Base-by-base conservation (phyloP, 2,113 vertebrate genomes). In the Actenoides lindsayi region DNA sequence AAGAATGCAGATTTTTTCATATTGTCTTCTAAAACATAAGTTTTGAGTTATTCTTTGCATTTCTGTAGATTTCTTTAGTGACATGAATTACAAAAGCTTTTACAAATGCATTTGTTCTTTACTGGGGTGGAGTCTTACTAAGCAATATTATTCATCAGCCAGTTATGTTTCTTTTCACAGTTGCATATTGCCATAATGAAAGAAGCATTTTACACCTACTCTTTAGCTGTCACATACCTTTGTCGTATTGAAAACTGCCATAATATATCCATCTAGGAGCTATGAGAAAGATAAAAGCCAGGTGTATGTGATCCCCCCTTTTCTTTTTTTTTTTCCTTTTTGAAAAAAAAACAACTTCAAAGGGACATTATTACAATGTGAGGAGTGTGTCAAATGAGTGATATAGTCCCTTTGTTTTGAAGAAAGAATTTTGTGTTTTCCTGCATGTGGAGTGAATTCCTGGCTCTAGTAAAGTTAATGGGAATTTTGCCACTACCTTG, bases 121-220 rank as follows among this genome's bases (percentile, higher is more conserved):
- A 59, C 31, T 50, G 21, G 11, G 6, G 3, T 69, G 19, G 37
- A 48, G 19, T 56, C 92, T 71, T 71, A 50, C 65, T 87, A 46
- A 89, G 28, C 44, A 73, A 6, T 87, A 46, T 57, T 65, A 8
- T 56, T 93, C 6, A 69, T 69, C 18, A 35, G 30, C 16, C 41
- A 65, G 57, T 85, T 64, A 41, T 3, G 3, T 62, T 95, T 94
- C 81, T 85, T 93, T 97, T 91, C 69, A 41, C 48, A 64, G 37
- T 30, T 93, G 24, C 37, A 31, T 95, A 91, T 76, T 90, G 71
- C 46, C 63, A 42, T 82, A 90, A 65, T 63, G 93, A 96, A 90
- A 96, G 85, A 84, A 83, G 51, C 33, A 56, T 94, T 96, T 96
- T 78, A 79, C 60, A 95, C 68, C 35, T 93, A 25, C 48, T 92